These are phyloP conservation scores for Herpetotheres cachinnans DNA, from an alignment of 2,113 vertebrate genomes.

Conservation along the genomic window DNA sequence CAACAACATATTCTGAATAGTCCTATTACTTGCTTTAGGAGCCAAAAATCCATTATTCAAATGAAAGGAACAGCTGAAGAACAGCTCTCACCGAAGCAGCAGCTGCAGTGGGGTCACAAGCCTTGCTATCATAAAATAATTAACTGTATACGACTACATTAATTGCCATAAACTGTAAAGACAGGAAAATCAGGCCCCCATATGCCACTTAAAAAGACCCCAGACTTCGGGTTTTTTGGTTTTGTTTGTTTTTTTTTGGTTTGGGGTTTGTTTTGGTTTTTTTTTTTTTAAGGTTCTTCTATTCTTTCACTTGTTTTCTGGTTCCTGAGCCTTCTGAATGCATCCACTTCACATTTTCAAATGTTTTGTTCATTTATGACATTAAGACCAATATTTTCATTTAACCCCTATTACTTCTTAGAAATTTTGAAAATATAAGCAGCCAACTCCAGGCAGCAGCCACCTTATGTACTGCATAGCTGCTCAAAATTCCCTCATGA, in stretches of 20 bases:
- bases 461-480: background rate
- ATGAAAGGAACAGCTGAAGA: background rate
- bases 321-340: background rate
- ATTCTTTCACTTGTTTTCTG: background rate
- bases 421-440: background rate
- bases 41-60: background rate
- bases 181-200: background rate
- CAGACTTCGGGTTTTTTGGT: background rate
- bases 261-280: background rate
- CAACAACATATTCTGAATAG: background rate
- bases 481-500: background rate
- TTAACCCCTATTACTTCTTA: background rate
- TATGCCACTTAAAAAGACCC: background rate
- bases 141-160: background rate
- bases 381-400: background rate
- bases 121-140: background rate
- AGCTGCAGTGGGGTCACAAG: background rate
- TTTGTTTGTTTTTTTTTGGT: background rate
- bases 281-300: background rate
- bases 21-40: background rate
- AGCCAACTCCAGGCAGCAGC: background rate
- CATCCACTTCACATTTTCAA: background rate
- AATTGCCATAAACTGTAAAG: background rate
- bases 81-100: background rate
- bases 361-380: background rate